Percentiles rank a stretch among this genome's conserved stretches.
These are phyloP conservation scores for Theristicus caerulescens DNA, from an alignment of 2,113 vertebrate species.

Conservation along the genomic window DNA sequence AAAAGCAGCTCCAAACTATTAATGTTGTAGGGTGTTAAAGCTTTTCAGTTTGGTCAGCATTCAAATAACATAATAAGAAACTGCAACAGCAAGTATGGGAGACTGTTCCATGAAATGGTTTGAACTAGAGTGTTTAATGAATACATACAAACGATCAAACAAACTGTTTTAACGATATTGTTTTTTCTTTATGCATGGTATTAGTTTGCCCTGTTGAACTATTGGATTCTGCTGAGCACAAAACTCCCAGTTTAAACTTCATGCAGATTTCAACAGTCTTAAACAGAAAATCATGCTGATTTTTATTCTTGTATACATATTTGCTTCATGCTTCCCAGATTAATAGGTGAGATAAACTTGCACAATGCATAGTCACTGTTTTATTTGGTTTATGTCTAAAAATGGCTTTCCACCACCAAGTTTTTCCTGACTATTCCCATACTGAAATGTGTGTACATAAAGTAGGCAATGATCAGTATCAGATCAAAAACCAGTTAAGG, in stretches of 20 bases:
- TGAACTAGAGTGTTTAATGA: not conserved
- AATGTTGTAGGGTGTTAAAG: not conserved
- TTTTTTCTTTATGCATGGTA: not conserved
- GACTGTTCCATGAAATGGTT: not conserved
- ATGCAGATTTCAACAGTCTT: not conserved
- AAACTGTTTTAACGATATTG: not conserved
- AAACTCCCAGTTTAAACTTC: not conserved
- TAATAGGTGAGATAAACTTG: not conserved
- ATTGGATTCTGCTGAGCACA: not conserved
- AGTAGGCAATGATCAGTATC: not conserved
- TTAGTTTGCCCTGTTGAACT: not conserved
- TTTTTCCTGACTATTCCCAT: not conserved
- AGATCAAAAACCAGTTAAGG: not conserved
- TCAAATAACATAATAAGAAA: conserved; percentile 10
- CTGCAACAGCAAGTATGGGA: not conserved
- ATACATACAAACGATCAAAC: not conserved
- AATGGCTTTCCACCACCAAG: not conserved
- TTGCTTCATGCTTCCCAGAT: not conserved
- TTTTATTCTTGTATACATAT: not conserved
- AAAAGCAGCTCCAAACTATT: not conserved
- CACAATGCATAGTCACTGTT: not conserved
- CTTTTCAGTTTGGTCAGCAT: conserved; percentile 13
- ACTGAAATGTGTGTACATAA: not conserved
- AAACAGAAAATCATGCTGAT: not conserved
- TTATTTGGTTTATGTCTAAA: not conserved